phyloP scores from a whole-genome alignment of 2,888 invertebrate species.

The Dioctria linearis region DNA sequence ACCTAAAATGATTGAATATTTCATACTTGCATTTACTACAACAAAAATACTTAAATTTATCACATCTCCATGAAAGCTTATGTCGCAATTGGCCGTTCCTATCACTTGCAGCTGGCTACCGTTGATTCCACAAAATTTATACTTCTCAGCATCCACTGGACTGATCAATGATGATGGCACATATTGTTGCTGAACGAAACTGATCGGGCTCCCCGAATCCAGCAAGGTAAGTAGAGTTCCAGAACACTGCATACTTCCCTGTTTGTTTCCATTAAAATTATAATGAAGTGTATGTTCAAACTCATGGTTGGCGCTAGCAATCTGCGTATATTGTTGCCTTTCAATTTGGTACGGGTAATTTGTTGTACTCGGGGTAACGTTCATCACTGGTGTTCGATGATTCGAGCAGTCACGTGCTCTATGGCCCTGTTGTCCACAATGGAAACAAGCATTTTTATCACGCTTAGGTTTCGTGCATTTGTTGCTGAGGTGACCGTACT shows the following conservation, averaged over 20 bases:
- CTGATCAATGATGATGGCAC: too few species aligned
- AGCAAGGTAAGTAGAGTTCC: conserved; percentile 36
- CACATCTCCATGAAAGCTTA: conserved; percentile 49
- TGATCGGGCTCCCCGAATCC: conserved; percentile 48
- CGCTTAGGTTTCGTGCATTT: conserved; percentile 21
- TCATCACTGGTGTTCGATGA: background rate
- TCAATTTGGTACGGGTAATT: too few species aligned
- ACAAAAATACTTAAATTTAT: conserved; percentile 53
- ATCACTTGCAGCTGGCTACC: conserved; percentile 47
- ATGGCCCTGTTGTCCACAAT: conserved; percentile 15
- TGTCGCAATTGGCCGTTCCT: conserved; percentile 49
- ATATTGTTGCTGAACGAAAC: conserved; percentile 28
- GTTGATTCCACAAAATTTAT: conserved; percentile 55
- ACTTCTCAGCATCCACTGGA: conserved; percentile 39
- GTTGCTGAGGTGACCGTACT: conserved; percentile 16
- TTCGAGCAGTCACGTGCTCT: background rate
- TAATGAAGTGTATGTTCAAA: too few species aligned
- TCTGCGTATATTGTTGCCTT: background rate
- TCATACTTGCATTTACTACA: conserved; percentile 39
- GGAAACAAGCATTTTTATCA: background rate
- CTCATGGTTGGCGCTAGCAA: too few species aligned
- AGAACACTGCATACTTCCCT: conserved; percentile 2
- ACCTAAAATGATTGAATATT: conserved; percentile 53
- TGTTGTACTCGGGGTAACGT: background rate
- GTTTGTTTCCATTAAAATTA: background rate